Conservation (phyloP, 2,113 vertebrate species). For the Aplodontia rufa region DNA sequence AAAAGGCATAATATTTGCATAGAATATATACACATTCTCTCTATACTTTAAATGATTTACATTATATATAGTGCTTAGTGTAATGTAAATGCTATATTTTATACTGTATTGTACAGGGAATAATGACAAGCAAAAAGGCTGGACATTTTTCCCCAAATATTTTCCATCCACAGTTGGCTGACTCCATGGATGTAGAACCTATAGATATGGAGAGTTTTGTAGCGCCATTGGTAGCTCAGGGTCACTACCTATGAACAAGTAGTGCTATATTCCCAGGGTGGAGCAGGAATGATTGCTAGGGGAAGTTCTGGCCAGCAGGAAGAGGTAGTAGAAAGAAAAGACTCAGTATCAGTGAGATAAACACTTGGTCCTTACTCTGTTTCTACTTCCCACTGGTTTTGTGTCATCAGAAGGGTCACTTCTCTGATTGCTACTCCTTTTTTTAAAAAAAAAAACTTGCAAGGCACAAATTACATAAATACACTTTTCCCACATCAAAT, state of each 20-base stretch:
- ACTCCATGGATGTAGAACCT: neutral
- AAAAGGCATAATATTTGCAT: neutral
- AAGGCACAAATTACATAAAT: slow-evolving; percentile 41
- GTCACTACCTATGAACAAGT: neutral
- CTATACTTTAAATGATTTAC: neutral
- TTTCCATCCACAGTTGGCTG: neutral
- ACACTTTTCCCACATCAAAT: neutral
- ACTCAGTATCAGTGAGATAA: neutral
- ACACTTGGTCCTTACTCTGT: neutral
- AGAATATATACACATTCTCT: neutral
- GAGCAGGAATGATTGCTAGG: neutral
- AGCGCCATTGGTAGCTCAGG: neutral
- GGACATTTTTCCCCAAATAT: neutral
- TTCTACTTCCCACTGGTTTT: neutral
- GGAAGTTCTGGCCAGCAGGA: neutral
- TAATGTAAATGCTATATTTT: neutral
- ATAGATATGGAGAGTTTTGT: neutral
- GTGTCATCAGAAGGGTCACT: neutral
- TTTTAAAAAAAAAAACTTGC: no score
- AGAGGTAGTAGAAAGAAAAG: neutral
- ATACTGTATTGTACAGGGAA: neutral
- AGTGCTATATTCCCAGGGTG: neutral
- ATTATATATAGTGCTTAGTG: neutral
- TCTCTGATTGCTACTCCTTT: slow-evolving; percentile 24
- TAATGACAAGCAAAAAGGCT: neutral